Percentiles rank a stretch among this genome's conserved stretches.
Conservation (phyloP, 2,888 invertebrate genomes). For the Dasysyrphus tricinctus region DNA sequence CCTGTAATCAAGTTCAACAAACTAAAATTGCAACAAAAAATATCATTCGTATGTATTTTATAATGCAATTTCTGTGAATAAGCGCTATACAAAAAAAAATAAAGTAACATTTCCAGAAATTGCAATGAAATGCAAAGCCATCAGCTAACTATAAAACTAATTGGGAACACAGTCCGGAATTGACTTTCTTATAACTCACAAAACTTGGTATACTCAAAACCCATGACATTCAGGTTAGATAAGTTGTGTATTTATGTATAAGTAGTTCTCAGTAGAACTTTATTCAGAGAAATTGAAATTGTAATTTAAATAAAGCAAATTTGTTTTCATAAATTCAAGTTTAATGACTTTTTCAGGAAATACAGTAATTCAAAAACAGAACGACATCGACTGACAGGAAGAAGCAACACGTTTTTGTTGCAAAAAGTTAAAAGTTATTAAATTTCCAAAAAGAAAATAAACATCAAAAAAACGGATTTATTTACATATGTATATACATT, state of each 20-base stretch:
- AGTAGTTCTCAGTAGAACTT: neutral
- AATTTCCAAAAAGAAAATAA: neutral
- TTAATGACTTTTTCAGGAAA: conserved; percentile 36
- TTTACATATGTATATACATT: neutral
- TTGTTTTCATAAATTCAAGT: conserved; percentile 28
- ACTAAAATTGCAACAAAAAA: conserved; percentile 7
- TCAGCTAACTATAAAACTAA: neutral
- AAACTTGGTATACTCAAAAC: neutral
- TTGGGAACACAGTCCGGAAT: conserved; percentile 11
- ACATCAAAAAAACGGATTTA: neutral
- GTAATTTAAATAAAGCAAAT: conserved; percentile 16
- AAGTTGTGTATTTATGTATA: too few species aligned
- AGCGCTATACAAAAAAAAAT: neutral
- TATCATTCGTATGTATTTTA: neutral
- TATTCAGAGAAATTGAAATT: neutral
- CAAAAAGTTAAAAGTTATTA: neutral
- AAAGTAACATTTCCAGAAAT: conserved; percentile 20
- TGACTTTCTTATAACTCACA: neutral
- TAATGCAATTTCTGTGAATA: conserved; percentile 16
- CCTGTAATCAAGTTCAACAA: conserved; percentile 27
- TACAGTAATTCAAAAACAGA: neutral
- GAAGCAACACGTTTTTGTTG: neutral
- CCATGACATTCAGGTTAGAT: neutral
- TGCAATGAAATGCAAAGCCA: conserved; percentile 35
- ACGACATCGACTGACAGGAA: neutral